Conservation (phyloP, 2,797 vertebrate species). For the Tangara arthus region DNA sequence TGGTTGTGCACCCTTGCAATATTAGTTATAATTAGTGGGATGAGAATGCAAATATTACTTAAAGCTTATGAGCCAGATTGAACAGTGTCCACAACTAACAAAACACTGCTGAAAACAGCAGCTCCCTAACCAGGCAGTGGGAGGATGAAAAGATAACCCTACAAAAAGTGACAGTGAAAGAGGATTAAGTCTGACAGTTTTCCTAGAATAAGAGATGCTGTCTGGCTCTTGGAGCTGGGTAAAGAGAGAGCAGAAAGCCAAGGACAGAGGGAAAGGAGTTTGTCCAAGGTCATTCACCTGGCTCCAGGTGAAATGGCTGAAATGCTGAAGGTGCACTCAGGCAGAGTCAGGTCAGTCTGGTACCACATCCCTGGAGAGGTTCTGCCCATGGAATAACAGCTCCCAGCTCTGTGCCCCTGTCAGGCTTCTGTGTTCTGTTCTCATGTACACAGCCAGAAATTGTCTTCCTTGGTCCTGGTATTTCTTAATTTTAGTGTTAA, state of each 20-base stretch:
- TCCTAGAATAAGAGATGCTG: neutral
- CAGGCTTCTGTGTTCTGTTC: neutral
- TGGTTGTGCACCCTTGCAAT: neutral
- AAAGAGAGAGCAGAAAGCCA: neutral
- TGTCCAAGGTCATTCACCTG: neutral
- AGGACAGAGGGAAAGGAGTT: neutral
- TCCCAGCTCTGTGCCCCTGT: neutral
- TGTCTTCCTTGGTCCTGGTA: neutral
- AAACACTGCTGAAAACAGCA: neutral
- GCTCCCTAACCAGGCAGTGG: neutral
- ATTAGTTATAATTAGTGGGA: neutral
- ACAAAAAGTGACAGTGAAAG: neutral
- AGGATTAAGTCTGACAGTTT: neutral
- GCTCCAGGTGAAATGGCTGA: neutral
- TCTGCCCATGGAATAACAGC: neutral
- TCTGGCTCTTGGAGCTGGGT: neutral
- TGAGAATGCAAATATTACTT: neutral
- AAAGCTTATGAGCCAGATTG: neutral
- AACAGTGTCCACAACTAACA: neutral
- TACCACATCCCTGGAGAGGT: rapidly evolving
- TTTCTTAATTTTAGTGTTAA: neutral
- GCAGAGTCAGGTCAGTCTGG: neutral
- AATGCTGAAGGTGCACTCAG: neutral
- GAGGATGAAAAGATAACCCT: neutral
- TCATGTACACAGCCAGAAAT: neutral